Evolutionary conservation across 1,140 invertebrate genomes (phyloP).

Genomic region (Drosophila eugracilis): DNA sequence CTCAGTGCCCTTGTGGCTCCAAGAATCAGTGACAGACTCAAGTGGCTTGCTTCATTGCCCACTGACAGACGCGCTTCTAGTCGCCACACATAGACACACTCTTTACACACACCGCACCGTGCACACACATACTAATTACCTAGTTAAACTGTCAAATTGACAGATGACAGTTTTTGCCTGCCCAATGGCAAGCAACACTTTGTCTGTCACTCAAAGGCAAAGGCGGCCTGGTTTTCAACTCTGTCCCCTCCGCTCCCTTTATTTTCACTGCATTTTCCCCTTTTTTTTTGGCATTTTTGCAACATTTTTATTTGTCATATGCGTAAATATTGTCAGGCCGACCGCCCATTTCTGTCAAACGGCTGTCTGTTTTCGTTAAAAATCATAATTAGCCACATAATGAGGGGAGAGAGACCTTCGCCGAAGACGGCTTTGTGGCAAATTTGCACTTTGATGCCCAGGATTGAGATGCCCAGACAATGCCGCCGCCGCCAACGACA

Average conservation of each 20-base stretch:
- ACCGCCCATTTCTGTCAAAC: constrained; percentile 68
- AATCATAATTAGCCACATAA: constrained; percentile 69
- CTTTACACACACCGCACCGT: constrained; percentile 12
- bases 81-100: constrained; percentile 34
- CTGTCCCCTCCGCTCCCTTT: constrained; percentile 23
- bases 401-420: constrained; percentile 50
- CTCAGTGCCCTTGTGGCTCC: constrained; percentile 23
- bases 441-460: constrained; percentile 58
- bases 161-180: constrained; percentile 83
- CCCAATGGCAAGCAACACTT: constrained; percentile 75
- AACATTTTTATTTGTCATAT: constrained; percentile 74
- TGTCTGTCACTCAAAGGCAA: constrained; percentile 60
- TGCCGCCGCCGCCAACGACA: constrained; percentile 39
- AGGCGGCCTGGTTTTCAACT: constrained; percentile 34
- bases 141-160: constrained; percentile 85
- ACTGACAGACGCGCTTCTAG: constrained; percentile 72
- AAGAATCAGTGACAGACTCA: constrained; percentile 64
- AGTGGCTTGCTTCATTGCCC: constrained; percentile 70
- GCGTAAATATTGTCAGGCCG: constrained; percentile 51
- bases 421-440: constrained; percentile 54
- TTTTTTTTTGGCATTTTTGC: constrained; percentile 51
- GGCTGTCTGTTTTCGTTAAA: constrained; percentile 60
- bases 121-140: constrained; percentile 76
- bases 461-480: constrained; percentile 9
- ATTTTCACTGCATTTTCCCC: constrained; percentile 9